Evolutionary conservation across 2,888 invertebrate species (phyloP), one percentile per base, ranked within the genome.

Genomic region (Charanyca ferruginea): DNA sequence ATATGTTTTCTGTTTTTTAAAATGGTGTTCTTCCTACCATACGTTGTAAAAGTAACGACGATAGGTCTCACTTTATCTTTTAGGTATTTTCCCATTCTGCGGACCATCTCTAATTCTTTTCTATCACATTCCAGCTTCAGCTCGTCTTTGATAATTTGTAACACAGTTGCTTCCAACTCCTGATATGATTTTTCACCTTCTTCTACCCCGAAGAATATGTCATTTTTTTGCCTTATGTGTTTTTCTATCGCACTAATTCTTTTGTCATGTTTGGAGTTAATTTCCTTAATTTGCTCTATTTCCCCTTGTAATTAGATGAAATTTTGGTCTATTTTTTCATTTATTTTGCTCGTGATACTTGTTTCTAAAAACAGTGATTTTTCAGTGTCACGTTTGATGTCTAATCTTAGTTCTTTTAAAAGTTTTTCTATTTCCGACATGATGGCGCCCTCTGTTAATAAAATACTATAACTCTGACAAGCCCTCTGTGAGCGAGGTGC

Each of bases 351-450:
- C 28, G 28, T 28, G 28, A 28, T 28, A 28, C 28, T 28, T 28
- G 28, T 28, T 7, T 28, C 28, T 28, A n/a, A n/a, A n/a, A n/a
- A n/a, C n/a, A 47, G 13, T 4, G 16, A 47, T 13, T 23, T 47
- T 47, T 22, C 45, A 3, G 45, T 47, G 22, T 47, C 45, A 16
- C 45, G 22, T 47, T 47, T 47, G 45, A 42, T 42, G 23, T 47
- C 45, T 47, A 47, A 16, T 23, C 45, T 22, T 7, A 47, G 11
- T 23, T 47, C 23, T 47, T 47, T 23, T 16, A 23, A 23, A 47
- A 47, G 45, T 47, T 47, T 47, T 47, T 47, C 45, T 47, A 23
- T 22, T 23, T 47, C 45, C 23, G 45, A 47, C 23, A 47, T 47
- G 13, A 22, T 47, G 16, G 23, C 22, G 45, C 23, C 45, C 45